Evolutionary conservation across 2,113 vertebrate species (phyloP).

Genomic region (Rostratula benghalensis): DNA sequence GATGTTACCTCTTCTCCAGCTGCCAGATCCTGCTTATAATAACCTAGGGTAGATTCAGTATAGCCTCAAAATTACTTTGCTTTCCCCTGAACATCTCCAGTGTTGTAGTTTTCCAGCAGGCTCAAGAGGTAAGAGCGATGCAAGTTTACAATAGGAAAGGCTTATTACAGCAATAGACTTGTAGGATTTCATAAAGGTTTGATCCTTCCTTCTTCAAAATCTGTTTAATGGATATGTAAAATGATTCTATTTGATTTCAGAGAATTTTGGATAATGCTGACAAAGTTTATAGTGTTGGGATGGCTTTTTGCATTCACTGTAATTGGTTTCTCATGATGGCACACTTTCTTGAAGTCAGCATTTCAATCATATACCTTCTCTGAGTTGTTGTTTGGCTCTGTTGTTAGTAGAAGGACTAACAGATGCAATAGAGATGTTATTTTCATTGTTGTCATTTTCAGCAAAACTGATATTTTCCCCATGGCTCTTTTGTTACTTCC

Average conservation of each 20-base stretch:
- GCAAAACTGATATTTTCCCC: not conserved
- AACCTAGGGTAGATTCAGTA: rapidly evolving
- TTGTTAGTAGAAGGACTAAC: not conserved
- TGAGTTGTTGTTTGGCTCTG: not conserved
- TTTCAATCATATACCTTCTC: not conserved
- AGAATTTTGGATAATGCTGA: not conserved
- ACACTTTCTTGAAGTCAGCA: not conserved
- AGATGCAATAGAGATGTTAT: not conserved
- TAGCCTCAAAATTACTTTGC: not conserved
- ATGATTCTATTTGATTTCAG: not conserved
- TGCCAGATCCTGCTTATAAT: not conserved
- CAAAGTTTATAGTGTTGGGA: not conserved
- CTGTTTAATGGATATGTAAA: not conserved
- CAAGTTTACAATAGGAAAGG: not conserved
- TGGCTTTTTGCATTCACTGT: not conserved
- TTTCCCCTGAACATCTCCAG: not conserved
- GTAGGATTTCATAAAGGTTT: not conserved
- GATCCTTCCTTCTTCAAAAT: not conserved
- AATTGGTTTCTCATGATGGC: not conserved
- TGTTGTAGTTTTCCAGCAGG: not conserved
- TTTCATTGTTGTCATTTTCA: not conserved
- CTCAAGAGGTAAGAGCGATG: not conserved
- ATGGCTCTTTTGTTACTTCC: not conserved
- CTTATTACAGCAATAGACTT: not conserved
- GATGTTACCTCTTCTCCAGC: not conserved